Evolutionary conservation across 1,140 invertebrate species (phyloP), one percentile per base, ranked within the genome.

Genomic region (Sitobion miscanthi): DNA sequence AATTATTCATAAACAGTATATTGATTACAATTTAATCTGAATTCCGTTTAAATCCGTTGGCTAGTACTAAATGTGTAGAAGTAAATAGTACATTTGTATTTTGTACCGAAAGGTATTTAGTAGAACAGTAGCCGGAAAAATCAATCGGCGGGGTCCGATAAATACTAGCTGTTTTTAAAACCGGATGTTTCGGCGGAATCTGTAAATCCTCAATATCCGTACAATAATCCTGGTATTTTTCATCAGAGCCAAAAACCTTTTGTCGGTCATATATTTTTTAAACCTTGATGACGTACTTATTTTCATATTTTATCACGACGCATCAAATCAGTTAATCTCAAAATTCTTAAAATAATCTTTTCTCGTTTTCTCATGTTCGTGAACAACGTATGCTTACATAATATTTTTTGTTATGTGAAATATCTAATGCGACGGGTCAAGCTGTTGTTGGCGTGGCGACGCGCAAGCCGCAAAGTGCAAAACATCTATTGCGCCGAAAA

Each of bases 271-370:
- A 77, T n/a, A 42, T 42, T 42, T 42, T 77, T 77, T n/a, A 35
- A 17, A 14, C n/a, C 14, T 6, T 6, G 14, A 4, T 77, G 62
- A n/a, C 30, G 30, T 69, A 5, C n/a, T 77, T n/a, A 77, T n/a
- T 35, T 77, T 77, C 30, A 17, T 30, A 52, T 52, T 54, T 77
- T 77, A 77, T 77, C 62, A 14, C 9, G 1, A 11, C n/a, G 17
- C 14, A 77, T 77, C 30, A 77, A 77, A 77, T 77, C 30, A n/a
- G 11, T n/a, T 5, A 17, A 77, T n/a, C 62, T 77, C 62, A 1
- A n/a, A 77, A 17, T 77, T 77, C 20, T n/a, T 77, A 77, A 77
- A 77, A 77, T 77, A 77, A 77, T 77, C 62, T 77, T 77, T 77
- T 1, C 30, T 77, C 62, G 30, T 69, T 14, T 35, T 17, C 30